A percentile compares a stretch with the other conserved stretches of the same genome.
These are phyloP conservation scores for Dendrophyllia cribrosa DNA, from an alignment of 64 coral and sea anemone species.

Conservation along the genomic window DNA sequence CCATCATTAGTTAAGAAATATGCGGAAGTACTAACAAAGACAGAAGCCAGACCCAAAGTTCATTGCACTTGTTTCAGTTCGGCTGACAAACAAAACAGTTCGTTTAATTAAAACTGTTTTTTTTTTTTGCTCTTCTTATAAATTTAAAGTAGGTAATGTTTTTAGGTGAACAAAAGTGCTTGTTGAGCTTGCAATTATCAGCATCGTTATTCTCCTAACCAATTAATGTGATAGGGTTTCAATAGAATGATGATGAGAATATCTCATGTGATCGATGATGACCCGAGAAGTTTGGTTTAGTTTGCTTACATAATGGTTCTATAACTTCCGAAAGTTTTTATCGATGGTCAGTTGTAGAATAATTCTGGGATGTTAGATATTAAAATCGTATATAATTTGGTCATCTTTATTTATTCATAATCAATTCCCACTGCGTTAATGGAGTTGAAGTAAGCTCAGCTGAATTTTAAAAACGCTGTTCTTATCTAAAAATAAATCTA, in stretches of 20 bases:
- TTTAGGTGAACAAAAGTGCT: too few relatives aligned
- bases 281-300: not conserved
- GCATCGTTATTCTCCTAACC: not conserved
- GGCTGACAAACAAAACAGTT: too few relatives aligned
- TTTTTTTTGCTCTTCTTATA: too few relatives aligned
- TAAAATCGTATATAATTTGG: not conserved
- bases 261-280: not conserved
- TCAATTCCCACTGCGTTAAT: not conserved
- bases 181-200: not conserved
- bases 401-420: not conserved
- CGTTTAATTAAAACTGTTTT: too few relatives aligned
- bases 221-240: not conserved
- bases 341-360: too few relatives aligned
- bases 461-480: too few relatives aligned
- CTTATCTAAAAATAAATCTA: not conserved
- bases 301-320: too few relatives aligned
- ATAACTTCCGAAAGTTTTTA: too few relatives aligned
- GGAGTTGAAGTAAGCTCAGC: not conserved
- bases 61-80: not conserved
- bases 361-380: not conserved
- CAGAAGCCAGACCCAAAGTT: not conserved
- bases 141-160: too few relatives aligned
- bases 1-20: not conserved
- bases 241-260: not conserved
- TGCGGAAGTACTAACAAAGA: conserved; percentile 5